These are phyloP conservation scores for Sialia sialis DNA, from an alignment of 2,113 vertebrate species.

Conservation along the genomic window DNA sequence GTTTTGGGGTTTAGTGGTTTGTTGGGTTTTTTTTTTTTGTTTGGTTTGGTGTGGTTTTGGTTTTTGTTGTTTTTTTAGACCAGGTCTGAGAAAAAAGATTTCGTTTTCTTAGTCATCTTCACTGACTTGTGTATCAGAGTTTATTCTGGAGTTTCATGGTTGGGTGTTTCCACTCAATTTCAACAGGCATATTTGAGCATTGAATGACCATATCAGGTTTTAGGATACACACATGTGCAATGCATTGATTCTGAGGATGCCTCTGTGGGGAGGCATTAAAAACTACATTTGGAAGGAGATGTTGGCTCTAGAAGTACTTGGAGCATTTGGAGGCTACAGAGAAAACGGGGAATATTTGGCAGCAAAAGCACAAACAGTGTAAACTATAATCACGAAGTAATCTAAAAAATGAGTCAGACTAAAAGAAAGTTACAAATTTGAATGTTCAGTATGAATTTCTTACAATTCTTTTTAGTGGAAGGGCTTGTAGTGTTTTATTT, in stretches of 20 bases:
- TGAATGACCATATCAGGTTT: background rate
- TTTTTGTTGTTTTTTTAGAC: background rate
- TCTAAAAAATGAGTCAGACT: background rate
- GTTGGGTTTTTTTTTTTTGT: background rate
- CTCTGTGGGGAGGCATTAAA: background rate
- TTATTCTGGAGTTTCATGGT: background rate
- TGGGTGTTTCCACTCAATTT: background rate
- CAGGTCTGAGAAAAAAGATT: background rate
- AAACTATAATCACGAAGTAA: background rate
- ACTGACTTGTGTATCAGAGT: background rate
- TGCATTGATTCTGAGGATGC: background rate
- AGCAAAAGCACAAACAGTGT: background rate
- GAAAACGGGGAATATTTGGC: background rate
- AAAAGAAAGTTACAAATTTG: background rate
- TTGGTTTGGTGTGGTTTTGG: background rate
- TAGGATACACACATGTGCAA: background rate
- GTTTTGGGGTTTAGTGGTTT: background rate
- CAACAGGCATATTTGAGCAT: background rate
- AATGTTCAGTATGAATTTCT: background rate
- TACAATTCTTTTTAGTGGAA: background rate
- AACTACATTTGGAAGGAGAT: background rate
- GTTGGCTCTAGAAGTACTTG: background rate
- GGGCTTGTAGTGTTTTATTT: background rate
- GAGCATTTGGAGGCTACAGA: background rate
- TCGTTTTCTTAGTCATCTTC: background rate